phyloP scores from a whole-genome alignment of 2,888 invertebrate species.

The Ochropleura leucogaster region DNA sequence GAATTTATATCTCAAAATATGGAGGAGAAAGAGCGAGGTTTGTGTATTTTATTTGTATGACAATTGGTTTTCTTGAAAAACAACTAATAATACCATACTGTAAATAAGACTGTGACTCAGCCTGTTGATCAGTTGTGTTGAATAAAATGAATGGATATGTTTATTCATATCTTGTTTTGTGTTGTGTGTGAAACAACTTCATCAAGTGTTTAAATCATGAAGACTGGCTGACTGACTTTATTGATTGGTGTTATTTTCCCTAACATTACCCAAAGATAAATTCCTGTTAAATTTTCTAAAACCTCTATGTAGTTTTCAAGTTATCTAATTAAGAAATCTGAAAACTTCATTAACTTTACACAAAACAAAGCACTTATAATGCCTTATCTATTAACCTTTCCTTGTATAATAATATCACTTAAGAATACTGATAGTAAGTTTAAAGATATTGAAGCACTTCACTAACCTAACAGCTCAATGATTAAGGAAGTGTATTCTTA shows the following conservation, averaged over 20 bases:
- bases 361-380: slow-evolving; percentile 28
- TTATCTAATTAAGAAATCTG: not conserved
- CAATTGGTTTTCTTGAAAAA: slow-evolving; percentile 5
- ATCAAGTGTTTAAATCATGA: not conserved
- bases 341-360: slow-evolving; percentile 1
- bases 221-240: not conserved
- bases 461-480: not conserved
- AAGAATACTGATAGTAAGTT: slow-evolving; percentile 5
- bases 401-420: not conserved
- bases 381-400: slow-evolving; percentile 33
- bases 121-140: slow-evolving; percentile 42
- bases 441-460: slow-evolving; percentile 20
- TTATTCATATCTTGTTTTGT: slow-evolving; percentile 1
- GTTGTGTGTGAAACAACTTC: not conserved
- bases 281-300: not conserved
- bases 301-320: not conserved
- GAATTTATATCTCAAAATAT: slow-evolving; percentile 93
- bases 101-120: slow-evolving; percentile 37
- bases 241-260: not conserved
- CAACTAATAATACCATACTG: slow-evolving; percentile 27
- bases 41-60: slow-evolving; percentile 45
- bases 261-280: not conserved
- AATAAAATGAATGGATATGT: slow-evolving; percentile 2
- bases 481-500: too few relatives aligned
- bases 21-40: slow-evolving; percentile 89